Conservation (phyloP, 30 jellyfish, hydroid and myxozoan genomes). For the Nemopilema nomurai region DNA sequence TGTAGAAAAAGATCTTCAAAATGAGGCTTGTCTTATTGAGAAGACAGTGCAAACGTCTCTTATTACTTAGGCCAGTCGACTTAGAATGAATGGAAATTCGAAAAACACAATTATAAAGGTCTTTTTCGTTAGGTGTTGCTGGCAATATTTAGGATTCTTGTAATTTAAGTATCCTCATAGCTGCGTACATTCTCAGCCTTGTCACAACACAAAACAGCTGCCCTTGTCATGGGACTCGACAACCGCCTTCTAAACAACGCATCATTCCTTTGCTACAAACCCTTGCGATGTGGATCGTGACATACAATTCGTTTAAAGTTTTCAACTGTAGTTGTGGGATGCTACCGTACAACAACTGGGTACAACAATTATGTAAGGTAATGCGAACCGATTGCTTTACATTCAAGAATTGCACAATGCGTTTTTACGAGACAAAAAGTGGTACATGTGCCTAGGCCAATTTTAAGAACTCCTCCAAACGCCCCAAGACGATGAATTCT, state of each 20-base stretch:
- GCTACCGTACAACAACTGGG: not conserved
- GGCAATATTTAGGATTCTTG: slow-evolving; percentile 12
- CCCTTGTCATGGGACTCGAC: not conserved
- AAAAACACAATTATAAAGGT: not conserved
- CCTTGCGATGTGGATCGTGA: not conserved
- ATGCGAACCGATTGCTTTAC: not conserved
- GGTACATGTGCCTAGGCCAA: too few relatives aligned
- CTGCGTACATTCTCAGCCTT: not conserved
- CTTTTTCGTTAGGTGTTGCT: not conserved
- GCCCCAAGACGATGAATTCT: too few relatives aligned
- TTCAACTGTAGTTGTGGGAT: not conserved
- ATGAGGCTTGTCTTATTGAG: too few relatives aligned
- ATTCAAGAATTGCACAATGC: too few relatives aligned
- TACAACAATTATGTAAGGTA: too few relatives aligned
- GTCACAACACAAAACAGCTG: slow-evolving; percentile 21
- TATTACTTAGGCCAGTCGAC: not conserved
- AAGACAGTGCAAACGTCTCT: not conserved
- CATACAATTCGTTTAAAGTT: not conserved
- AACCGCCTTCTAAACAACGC: not conserved
- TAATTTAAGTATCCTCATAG: not conserved
- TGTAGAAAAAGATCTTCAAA: too few relatives aligned
- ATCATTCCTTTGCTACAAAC: not conserved
- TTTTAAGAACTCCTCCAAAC: too few relatives aligned
- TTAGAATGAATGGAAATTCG: not conserved
- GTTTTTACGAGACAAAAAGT: too few relatives aligned